Base-by-base conservation (phyloP, 2,888 invertebrate genomes). In the Mantis religiosa region DNA sequence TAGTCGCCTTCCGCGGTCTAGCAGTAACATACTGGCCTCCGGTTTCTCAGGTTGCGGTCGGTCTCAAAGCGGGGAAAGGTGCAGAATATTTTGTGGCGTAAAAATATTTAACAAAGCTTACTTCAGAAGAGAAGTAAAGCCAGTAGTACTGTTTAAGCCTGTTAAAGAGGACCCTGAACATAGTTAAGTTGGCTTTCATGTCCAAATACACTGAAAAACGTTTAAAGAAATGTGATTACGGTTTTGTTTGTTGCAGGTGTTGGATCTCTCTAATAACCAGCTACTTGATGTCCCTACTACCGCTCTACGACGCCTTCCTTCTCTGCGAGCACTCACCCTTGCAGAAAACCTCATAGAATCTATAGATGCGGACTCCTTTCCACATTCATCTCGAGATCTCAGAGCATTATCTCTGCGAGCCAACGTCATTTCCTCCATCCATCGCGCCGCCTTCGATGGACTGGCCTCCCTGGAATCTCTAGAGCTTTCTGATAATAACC, bases 181-280 rank as follows among this genome's bases (percentile, higher is more conserved):
- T n/a, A n/a, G n/a, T n/a, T n/a, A n/a, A n/a, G n/a, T n/a, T n/a
- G n/a, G n/a, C n/a, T n/a, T n/a, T n/a, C n/a, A n/a, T n/a, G n/a
- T n/a, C n/a, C n/a, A n/a, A n/a, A n/a, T n/a, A n/a, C n/a, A n/a
- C n/a, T n/a, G n/a, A n/a, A n/a, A n/a, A n/a, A n/a, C n/a, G n/a
- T 34, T 34, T 41, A 41, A 41, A 41, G 41, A 12, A 9, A 41
- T 41, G 41, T 41, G 41, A 9, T 41, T 0, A 41, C 12, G 12
- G 9, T 1, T 41, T 41, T 12, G 6, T 41, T 71, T 71, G 54
- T 71, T 71, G 15, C 54, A 71, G 54, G 95, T 95, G 89, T 94
- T 98, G 91, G 95, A 96, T 90, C 94, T 98, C 88, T 96, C 96
- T 91, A 96, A 96, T 92, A 98, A 98, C 93, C 96, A 96, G 82